Evolutionary conservation across 2,888 invertebrate species (phyloP), one percentile per base, ranked within the genome.

Genomic region (Netelia melanura): DNA sequence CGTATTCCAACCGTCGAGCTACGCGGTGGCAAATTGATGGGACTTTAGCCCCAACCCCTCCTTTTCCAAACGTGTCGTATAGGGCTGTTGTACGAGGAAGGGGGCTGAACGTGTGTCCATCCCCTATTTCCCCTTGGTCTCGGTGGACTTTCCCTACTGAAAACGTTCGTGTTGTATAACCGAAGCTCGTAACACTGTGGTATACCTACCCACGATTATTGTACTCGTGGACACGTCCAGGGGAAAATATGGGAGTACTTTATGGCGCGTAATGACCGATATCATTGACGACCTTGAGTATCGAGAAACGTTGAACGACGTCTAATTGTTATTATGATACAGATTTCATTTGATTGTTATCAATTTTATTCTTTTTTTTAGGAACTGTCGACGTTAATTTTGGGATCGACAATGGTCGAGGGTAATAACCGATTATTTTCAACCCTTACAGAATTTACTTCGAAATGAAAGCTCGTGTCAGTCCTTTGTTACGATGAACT

Each of bases 1-100:
- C 89, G 89, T 90, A 88, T 88, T 86, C 86, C 87, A 68, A 38
- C 38, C 86, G 88, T 90, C 86, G 85, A 38, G 82, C 64, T 65
- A 65, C 56, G 68, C 48, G 80, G 30, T 74, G 48, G 68, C 74
- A 86, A 86, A 87, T 87, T 87, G 86, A 87, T 87, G 87, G 84
- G 77, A 85, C 78, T 70, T 76, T 72, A 81, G 38, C 30, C 80
- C 64, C 14, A 17, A 23, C 61, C 43, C 70, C 71, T 25, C 79
- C 30, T 21, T 44, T 25, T 61, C 6, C 38, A 38, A 38, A 38
- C 38, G 38, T 38, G 38, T 38, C 38, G 38, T 38, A 38, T 38
- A 38, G 38, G 38, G 38, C 1, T 38, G 38, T 38, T 38, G 6
- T 38, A 38, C 6, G 5, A 6, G 6, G 38, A 38, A 6, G 6